Evolutionary conservation across 2,797 vertebrate species (phyloP).

Genomic region (Dicrostonyx torquatus): DNA sequence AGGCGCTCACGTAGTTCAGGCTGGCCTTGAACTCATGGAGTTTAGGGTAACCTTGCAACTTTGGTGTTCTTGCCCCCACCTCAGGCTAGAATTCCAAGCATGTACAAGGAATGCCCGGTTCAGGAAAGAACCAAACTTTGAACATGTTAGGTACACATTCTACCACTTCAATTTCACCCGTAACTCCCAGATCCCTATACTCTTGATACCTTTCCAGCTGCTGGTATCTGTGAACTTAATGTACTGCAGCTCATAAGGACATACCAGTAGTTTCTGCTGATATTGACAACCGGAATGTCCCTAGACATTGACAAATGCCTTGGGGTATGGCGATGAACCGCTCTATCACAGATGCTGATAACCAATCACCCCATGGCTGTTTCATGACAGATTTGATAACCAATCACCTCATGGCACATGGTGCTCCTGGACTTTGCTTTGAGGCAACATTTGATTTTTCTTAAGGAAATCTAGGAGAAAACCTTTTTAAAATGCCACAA

Average conservation of each 20-base stretch:
- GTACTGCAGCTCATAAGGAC: background rate
- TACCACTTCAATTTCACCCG: background rate
- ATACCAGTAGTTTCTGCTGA: background rate
- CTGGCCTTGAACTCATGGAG: background rate
- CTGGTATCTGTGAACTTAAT: background rate
- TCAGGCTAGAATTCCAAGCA: background rate
- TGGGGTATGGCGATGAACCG: background rate
- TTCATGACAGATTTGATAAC: accelerated
- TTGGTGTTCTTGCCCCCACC: background rate
- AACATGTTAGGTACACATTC: background rate
- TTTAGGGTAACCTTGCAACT: background rate
- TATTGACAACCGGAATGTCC: background rate
- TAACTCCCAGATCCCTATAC: background rate
- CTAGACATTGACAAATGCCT: background rate
- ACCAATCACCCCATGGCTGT: no score
- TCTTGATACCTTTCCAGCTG: background rate
- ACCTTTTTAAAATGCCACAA: background rate
- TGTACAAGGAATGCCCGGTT: background rate
- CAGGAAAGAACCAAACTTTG: background rate
- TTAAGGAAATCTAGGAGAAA: slow-evolving; percentile 8
- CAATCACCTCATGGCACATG: background rate
- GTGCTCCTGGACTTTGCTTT: background rate
- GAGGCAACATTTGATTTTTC: background rate
- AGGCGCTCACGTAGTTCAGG: background rate
- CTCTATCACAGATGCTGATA: background rate